phyloP scores from a whole-genome alignment of 2,113 vertebrate species.

The Centrocercus urophasianus region DNA sequence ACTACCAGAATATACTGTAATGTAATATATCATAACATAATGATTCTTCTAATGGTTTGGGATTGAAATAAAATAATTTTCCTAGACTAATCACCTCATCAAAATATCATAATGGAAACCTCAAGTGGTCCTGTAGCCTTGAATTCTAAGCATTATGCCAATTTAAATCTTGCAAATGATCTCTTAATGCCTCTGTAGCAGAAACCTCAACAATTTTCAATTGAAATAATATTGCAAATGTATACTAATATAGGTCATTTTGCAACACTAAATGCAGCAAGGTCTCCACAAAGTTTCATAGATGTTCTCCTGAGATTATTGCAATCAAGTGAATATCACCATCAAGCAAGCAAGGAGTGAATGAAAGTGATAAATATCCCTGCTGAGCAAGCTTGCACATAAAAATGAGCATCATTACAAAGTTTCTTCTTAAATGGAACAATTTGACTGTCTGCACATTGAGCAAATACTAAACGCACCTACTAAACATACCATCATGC shows the following conservation, averaged over 20 bases:
- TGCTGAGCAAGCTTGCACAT: neutral
- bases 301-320: neutral
- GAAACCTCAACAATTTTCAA: neutral
- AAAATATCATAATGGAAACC: neutral
- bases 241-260: neutral
- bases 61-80: constrained; percentile 26
- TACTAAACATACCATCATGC: neutral
- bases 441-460: neutral
- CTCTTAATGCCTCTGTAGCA: neutral
- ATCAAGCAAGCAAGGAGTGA: accelerated
- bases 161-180: neutral
- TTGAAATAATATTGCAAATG: neutral
- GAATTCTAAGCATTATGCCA: neutral
- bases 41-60: neutral
- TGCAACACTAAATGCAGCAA: neutral
- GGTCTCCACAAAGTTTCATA: neutral
- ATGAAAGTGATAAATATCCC: neutral
- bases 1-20: neutral
- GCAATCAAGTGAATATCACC: neutral
- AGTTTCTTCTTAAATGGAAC: neutral
- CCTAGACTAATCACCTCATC: constrained; percentile 34
- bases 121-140: constrained; percentile 6
- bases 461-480: neutral
- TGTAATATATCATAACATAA: neutral
- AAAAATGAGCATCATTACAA: neutral